These are phyloP conservation scores for Callocephalon fimbriatum DNA, from an alignment of 2,113 vertebrate genomes.

Conservation along the genomic window DNA sequence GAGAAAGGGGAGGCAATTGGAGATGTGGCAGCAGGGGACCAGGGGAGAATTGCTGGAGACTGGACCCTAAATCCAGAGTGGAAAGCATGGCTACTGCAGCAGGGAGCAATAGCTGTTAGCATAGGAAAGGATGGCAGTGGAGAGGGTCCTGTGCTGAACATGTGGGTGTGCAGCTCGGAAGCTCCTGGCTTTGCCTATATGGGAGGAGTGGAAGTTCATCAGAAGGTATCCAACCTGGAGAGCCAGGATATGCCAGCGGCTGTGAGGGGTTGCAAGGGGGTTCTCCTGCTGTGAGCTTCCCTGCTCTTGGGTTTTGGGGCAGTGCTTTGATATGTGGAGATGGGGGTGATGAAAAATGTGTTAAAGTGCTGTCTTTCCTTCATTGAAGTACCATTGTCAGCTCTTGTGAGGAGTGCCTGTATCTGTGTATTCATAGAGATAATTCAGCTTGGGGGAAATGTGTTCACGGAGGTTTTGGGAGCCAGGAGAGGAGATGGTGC, in stretches of 20 bases:
- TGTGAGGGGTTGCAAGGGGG: neutral
- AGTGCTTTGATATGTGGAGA: neutral
- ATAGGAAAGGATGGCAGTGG: neutral
- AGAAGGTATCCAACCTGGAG: neutral
- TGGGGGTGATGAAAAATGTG: neutral
- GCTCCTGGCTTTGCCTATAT: neutral
- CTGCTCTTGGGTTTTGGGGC: neutral
- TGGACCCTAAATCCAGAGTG: neutral
- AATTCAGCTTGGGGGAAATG: neutral
- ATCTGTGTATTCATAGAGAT: neutral
- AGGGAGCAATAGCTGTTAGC: neutral
- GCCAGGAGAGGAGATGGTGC: neutral
- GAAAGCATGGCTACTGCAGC: neutral
- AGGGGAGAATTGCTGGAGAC: neutral
- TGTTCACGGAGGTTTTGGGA: neutral
- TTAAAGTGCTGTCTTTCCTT: neutral
- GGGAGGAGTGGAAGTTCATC: neutral
- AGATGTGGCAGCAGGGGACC: accelerated
- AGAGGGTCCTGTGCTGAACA: neutral
- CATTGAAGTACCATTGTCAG: neutral
- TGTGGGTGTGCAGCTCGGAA: accelerated
- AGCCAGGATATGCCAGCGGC: neutral
- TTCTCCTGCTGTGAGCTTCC: neutral
- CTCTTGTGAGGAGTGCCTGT: neutral
- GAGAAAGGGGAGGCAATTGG: accelerated